phyloP scores from a whole-genome alignment of 2,797 vertebrate species.

The Enteromius thamalakanensis region DNA sequence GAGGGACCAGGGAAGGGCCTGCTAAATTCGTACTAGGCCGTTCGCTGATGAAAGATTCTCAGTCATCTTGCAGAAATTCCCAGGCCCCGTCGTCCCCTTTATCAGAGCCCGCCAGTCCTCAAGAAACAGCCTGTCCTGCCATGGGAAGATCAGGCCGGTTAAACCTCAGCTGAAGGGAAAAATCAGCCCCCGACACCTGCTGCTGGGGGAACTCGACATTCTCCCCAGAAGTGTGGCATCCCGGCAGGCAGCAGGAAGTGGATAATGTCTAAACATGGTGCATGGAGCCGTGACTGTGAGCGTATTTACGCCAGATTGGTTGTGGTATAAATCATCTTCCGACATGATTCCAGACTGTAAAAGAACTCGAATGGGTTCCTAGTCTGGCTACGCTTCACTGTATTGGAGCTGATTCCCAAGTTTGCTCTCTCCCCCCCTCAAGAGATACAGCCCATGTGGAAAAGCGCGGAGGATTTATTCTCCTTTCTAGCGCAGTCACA shows the following conservation, averaged over 20 bases:
- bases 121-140: not conserved
- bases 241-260: constrained; percentile 5
- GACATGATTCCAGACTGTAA: not conserved
- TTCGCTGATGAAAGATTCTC: constrained; percentile 51
- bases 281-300: not conserved
- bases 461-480: constrained; percentile 61
- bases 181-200: constrained; percentile 28
- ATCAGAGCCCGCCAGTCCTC: constrained; percentile 28
- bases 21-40: constrained; percentile 45
- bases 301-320: constrained; percentile 5
- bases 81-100: constrained; percentile 49
- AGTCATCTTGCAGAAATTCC: constrained; percentile 47
- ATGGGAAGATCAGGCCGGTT: constrained; percentile 10
- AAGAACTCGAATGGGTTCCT: not conserved
- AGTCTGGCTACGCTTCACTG: not conserved
- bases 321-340: not conserved
- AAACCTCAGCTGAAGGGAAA: constrained; percentile 9
- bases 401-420: constrained; percentile 12
- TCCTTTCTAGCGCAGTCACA: constrained; percentile 75
- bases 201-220: constrained; percentile 11
- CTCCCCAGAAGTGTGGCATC: not conserved
- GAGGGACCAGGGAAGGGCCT: constrained; percentile 41
- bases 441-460: constrained; percentile 55
- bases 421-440: constrained; percentile 26
- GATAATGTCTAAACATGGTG: constrained; percentile 23